Evolutionary conservation across 2,797 vertebrate genomes (phyloP), one percentile per base, ranked within the genome.

Genomic region (Enteromius radiatus): DNA sequence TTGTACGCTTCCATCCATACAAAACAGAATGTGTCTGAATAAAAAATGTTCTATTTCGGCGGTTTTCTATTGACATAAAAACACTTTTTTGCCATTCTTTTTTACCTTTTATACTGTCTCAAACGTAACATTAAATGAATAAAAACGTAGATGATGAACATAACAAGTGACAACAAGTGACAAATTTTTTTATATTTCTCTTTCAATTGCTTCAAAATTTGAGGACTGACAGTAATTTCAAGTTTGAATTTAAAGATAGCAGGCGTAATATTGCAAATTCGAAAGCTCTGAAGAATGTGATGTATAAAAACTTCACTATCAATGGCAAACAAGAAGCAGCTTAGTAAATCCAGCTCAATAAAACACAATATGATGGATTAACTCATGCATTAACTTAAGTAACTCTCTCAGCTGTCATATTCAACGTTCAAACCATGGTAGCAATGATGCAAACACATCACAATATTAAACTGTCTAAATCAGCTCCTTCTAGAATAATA

Each of bases 401-500:
- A 11, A 59, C 70, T 3, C 21, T 67, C 65, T 84, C 79, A 86
- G 33, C 45, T n/a, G 68, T 82, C 80, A 79, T 23, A 56, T 84
- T 82, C 33, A 75, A 61, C 67, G 77, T 41, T 78, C 41, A 79
- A 81, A 26, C 45, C 23, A 19, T 19, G 9, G 23, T 36, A 54
- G 54, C 63, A 76, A 78, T 87, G 84, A 85, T 81, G 86, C 80
- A 87, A 85, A 71, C 65, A 23, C 80, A 83, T 83, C 80, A 87
- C 64, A 87, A 80, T 71, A 83, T 70, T 78, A 82, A 83, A 78
- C 67, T 74, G 73, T 68, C 73, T 59, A 79, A 85, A 80, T 83
- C 84, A 80, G 83, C 83, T 71, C 67, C 67, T 74, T 73, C 83
- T 70, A 77, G 74, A 65, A 76, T 83, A 83, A 80, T 82, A 61